Evolutionary conservation across 2,888 invertebrate genomes (phyloP), one percentile per base, ranked within the genome.

Genomic region (Acleris sparsana): DNA sequence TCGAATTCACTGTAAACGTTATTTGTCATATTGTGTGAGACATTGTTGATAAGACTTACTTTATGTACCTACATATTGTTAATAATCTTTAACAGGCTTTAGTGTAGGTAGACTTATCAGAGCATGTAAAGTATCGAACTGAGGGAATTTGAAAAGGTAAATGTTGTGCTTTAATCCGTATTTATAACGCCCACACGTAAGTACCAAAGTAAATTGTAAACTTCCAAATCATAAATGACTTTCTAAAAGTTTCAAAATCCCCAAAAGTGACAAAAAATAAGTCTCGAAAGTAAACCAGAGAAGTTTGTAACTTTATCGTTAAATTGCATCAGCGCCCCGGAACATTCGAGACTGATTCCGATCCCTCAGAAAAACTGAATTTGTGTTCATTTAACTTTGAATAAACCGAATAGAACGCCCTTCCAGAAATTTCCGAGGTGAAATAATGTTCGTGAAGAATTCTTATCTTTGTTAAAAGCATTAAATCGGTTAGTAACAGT

Each of bases 321-420:
- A 20, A 22, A 46, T 62, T 57, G 66, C 66, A 62, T 66, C 66
- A 66, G 66, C 49, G 6, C 20, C 61, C 56, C 51, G 46, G 62
- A 66, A 62, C 56, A 44, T 57, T 66, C 62, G 33, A 46, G 33
- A 17, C 1, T 39, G 46, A 25, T n/a, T 53, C 57, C 25, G 39
- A 25, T 25, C 44, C 29, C 29, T 11, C 39, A 39, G 13, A 39
- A 39, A 13, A 39, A 39, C 44, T 51, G 25, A 43, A 43, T 29
- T 46, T 57, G 43, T 13, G 13, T 13, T 39, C 39, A 11, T 22
- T 2, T 25, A 39, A 39, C 39, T 39, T 33, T 4, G 0, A 33
- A 9, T 39, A 4, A 13, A 39, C 11, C 39, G 13, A 13, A 13
- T 39, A 39, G 13, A 13, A 39, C 39, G 13, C 4, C 13, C 39